These are phyloP conservation scores for Leptura quadrifasciata DNA, from an alignment of 2,888 invertebrate genomes.

Conservation along the genomic window DNA sequence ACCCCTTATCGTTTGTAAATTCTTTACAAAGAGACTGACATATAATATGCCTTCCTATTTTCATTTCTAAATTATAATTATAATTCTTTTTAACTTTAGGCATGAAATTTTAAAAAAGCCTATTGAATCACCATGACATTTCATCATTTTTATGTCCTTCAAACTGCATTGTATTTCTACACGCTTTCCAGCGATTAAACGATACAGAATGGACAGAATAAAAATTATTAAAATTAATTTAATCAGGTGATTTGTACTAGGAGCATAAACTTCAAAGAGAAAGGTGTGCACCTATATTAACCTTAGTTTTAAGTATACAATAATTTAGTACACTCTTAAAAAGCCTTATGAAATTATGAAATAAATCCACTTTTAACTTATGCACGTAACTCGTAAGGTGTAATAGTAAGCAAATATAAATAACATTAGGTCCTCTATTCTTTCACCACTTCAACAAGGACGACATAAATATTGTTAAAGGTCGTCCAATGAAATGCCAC, in stretches of 20 bases:
- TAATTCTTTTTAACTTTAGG: not conserved
- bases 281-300: not conserved
- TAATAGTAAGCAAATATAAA: not conserved
- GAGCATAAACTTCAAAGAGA: not conserved
- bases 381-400: no score
- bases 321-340: no score
- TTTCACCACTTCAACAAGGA: constrained; percentile 4
- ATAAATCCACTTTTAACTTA: not conserved
- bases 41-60: not conserved
- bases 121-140: not conserved
- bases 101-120: not conserved
- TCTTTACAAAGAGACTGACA: no score
- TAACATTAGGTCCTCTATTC: constrained; percentile 2
- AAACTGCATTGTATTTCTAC: not conserved
- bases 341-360: not conserved
- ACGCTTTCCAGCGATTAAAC: not conserved
- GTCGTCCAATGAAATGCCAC: constrained; percentile 17
- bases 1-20: no score
- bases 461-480: constrained; percentile 14
- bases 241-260: not conserved
- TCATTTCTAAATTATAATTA: not conserved
- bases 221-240: not conserved
- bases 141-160: not conserved
- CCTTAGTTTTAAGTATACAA: not conserved
- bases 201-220: not conserved